Evolutionary conservation across 2,113 vertebrate species (phyloP), one percentile per base, ranked within the genome.

Genomic region (Sterrhoptilus dennistouni): DNA sequence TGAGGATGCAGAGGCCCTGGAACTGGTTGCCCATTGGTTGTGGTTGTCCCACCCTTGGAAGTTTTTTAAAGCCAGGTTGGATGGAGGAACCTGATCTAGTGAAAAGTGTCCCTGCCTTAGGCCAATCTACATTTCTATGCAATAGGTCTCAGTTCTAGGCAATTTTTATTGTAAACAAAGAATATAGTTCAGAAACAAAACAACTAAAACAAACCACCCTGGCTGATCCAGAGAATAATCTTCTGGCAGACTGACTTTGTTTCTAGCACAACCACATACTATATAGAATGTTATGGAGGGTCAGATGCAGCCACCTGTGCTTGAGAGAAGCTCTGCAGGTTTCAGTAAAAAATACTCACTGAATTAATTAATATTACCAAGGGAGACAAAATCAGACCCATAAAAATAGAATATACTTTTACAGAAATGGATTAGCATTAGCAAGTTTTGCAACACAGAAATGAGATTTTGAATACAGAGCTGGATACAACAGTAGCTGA

Each of bases 291-390:
- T 8, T 61, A 24, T 2, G 7, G 24, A 76, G 53, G 40, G 21
- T 4, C 53, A 64, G 44, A 71, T 35, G 33, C 40, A 75, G 24
- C 9, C 24, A 47, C 24, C 25, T 0, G 0, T 21, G 21, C 7
- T 87, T 49, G 28, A 68, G 12, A 71, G 8, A 35, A 92, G 8
- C 44, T 89, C 23, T 53, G 42, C 36, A 59, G 11, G 50, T 84
- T 40, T 56, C 56, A 44, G 25, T 23, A n/a, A 21, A 59, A 92
- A 42, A 4, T 86, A 20, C 28, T 59, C 44, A 47, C 11, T 76
- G 21, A 23, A 49, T 54, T 56, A 42, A 47, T 83, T 49, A 81
- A 24, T 44, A 28, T 42, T 54, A 59, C 12, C 5, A 4, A 66
- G 9, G 49, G 14, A 81, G 14, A 44, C 3, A 92, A 85, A 88